Conservation (phyloP, 2,797 vertebrate species). For the Gorsachius magnificus region DNA sequence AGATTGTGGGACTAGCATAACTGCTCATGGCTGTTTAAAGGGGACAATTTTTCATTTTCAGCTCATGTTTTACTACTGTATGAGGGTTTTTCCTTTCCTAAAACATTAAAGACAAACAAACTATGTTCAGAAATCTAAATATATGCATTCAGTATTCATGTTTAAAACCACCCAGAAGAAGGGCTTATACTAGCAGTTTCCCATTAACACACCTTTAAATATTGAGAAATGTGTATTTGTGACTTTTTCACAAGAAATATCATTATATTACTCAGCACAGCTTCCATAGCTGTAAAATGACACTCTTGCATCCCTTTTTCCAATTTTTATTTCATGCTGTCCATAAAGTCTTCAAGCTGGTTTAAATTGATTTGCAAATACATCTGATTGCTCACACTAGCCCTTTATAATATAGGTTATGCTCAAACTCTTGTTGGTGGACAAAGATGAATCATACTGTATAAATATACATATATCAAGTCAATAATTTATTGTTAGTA, state of each 20-base stretch:
- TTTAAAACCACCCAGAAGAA: not conserved
- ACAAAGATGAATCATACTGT: not conserved
- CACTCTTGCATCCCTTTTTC: not conserved
- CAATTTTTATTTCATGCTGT: not conserved
- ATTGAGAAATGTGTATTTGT: not conserved
- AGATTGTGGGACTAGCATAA: not conserved
- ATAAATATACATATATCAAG: not conserved
- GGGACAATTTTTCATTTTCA: not conserved
- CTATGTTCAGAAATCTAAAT: not conserved
- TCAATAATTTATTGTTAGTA: not conserved
- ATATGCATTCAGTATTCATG: not conserved
- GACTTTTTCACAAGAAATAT: not conserved
- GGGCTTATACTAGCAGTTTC: not conserved
- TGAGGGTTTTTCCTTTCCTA: not conserved
- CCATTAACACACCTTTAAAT: not conserved
- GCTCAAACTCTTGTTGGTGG: not conserved
- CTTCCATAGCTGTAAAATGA: not conserved
- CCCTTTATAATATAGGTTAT: not conserved
- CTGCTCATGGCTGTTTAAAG: not conserved
- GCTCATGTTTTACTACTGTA: not conserved
- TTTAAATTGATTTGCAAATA: constrained; percentile 21
- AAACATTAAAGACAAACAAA: not conserved
- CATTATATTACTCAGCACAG: not conserved
- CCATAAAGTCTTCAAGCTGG: not conserved
- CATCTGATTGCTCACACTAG: not conserved